Percentiles rank a stretch among this genome's conserved stretches.
Conservation (phyloP, 2,888 invertebrate genomes). For the Latrodectus elegans region DNA sequence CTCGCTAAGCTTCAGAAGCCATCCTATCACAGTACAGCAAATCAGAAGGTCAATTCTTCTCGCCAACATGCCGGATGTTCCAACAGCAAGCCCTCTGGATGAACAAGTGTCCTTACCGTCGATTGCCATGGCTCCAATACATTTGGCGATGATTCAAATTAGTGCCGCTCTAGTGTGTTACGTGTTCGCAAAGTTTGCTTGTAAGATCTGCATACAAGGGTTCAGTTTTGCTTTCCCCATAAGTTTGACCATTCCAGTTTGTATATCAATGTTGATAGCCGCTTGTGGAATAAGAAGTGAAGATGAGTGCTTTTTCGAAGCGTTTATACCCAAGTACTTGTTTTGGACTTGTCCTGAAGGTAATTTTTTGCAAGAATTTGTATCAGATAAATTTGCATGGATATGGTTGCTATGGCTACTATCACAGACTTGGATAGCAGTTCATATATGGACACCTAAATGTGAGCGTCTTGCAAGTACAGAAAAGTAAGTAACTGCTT, state of each 20-base stretch:
- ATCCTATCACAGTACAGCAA: constrained; percentile 76
- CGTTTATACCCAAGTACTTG: constrained; percentile 67
- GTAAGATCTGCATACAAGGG: constrained; percentile 77
- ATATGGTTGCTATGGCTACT: constrained; percentile 93
- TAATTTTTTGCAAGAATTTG: constrained; percentile 86
- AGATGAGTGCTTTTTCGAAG: constrained; percentile 72
- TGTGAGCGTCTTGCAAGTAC: constrained; percentile 97
- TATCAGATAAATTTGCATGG: constrained; percentile 92
- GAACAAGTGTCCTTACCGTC: constrained; percentile 51
- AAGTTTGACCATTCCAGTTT: constrained; percentile 75
- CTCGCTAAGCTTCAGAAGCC: constrained; percentile 84
- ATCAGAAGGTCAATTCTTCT: constrained; percentile 40
- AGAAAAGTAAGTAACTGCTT: constrained; percentile 80
- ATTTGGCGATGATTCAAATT: constrained; percentile 74
- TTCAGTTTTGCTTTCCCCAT: constrained; percentile 76
- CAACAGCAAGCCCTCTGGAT: constrained; percentile 64
- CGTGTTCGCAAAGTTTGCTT: constrained; percentile 77
- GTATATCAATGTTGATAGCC: constrained; percentile 72
- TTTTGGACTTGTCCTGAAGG: constrained; percentile 90
- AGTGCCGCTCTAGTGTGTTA: constrained; percentile 75
- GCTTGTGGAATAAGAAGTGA: constrained; percentile 72
- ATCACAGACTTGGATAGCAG: constrained; percentile 96
- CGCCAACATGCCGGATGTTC: constrained; percentile 56
- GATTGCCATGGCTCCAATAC: constrained; percentile 72
- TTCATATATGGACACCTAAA: constrained; percentile 98